phyloP scores from a whole-genome alignment of 2,113 vertebrate genomes.

The Ammodramus savannarum region DNA sequence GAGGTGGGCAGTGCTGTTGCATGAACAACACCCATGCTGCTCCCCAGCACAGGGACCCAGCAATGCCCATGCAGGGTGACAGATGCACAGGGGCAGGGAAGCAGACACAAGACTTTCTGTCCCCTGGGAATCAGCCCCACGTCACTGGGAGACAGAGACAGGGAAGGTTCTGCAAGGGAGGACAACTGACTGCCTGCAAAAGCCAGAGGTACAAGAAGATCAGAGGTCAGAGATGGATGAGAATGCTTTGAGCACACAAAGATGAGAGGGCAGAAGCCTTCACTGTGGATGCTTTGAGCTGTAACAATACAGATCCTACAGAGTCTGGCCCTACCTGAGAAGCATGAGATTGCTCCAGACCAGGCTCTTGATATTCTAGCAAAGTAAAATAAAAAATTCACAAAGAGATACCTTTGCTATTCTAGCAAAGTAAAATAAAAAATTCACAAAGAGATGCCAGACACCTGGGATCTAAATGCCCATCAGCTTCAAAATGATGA shows the following conservation, averaged over 20 bases:
- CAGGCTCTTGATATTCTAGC: neutral
- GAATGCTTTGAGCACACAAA: neutral
- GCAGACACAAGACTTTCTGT: neutral
- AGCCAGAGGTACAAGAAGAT: neutral
- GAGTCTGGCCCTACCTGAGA: neutral
- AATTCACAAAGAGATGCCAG: neutral
- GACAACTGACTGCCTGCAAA: neutral
- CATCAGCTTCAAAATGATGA: neutral
- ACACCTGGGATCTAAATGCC: neutral
- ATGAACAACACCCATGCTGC: fast-evolving
- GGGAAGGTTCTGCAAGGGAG: neutral
- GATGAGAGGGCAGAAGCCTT: neutral
- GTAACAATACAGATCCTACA: neutral
- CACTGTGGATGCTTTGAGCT: neutral
- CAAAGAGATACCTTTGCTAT: neutral
- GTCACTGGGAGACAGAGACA: neutral
- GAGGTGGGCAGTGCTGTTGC: neutral
- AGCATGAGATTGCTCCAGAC: neutral
- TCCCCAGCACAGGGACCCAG: neutral
- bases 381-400: neutral
- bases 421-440: neutral
- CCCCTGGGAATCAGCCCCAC: neutral
- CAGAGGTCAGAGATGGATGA: neutral
- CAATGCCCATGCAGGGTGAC: fast-evolving
- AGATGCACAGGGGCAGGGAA: neutral